phyloP scores from a whole-genome alignment of 1,140 invertebrate species.

The Cotesia glomerata region DNA sequence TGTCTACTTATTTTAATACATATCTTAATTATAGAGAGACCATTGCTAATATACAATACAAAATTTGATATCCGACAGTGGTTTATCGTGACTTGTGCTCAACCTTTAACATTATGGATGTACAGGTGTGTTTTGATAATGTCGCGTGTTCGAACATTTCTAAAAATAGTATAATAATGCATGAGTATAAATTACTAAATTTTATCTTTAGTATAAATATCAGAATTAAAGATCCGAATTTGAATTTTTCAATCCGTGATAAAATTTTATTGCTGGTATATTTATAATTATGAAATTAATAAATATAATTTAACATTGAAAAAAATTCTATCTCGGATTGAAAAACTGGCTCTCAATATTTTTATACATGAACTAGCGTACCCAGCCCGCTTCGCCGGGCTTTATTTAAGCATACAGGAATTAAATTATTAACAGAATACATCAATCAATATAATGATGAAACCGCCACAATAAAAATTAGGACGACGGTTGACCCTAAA shows the following conservation, averaged over 20 bases:
- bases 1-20: slow-evolving; percentile 21
- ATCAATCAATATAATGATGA: too few relatives aligned
- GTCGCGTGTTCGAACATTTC: slow-evolving; percentile 9
- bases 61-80: slow-evolving; percentile 94
- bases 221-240: neutral
- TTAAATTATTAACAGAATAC: too few relatives aligned
- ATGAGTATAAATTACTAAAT: neutral
- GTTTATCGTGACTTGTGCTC: slow-evolving; percentile 90
- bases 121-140: slow-evolving; percentile 71
- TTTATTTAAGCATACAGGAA: too few relatives aligned
- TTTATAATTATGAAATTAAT: too few relatives aligned
- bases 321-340: too few relatives aligned
- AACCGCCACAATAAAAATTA: too few relatives aligned
- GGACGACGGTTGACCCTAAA: too few relatives aligned
- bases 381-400: too few relatives aligned
- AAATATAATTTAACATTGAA: too few relatives aligned
- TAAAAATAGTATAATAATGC: slow-evolving; percentile 19
- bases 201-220: neutral
- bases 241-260: neutral
- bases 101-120: slow-evolving; percentile 92
- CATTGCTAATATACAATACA: slow-evolving; percentile 85
- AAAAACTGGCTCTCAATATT: too few relatives aligned
- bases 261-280: too few relatives aligned
- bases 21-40: slow-evolving; percentile 70
- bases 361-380: too few relatives aligned